Evolutionary conservation across 1,140 invertebrate species (phyloP).

Genomic region (Anagrus nilaparvatae): DNA sequence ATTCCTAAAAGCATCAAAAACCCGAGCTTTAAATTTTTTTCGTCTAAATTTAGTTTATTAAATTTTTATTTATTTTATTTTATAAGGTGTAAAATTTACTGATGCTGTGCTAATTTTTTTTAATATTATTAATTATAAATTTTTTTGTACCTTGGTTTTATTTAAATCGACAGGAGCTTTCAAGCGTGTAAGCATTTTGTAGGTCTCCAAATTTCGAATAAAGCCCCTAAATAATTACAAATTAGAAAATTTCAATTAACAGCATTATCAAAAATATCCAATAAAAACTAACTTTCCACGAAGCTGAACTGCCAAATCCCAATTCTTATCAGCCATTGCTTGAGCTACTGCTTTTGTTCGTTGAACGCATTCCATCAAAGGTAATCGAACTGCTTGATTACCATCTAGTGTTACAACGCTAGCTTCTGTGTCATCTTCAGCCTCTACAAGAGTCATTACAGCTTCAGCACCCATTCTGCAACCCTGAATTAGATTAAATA

Average conservation of each 20-base stretch:
- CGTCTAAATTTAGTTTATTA: no score
- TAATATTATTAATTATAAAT: no score
- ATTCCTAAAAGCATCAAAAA: no score
- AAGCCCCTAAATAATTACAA: conserved; percentile 56
- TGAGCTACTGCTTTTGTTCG: conserved; percentile 87
- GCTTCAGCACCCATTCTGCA: conserved; percentile 99
- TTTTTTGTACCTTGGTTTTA: conserved; percentile 30
- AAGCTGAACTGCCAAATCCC: conserved; percentile 86
- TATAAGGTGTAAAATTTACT: no score
- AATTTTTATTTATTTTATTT: no score
- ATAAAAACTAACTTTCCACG: conserved; percentile 67
- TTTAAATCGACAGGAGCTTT: conserved; percentile 64
- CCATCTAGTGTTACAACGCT: conserved; percentile 97
- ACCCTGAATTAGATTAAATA: conserved; percentile 52
- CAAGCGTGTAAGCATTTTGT: conserved; percentile 91
- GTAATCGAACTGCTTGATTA: conserved; percentile 93
- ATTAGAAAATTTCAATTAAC: no score
- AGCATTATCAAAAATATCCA: not conserved
- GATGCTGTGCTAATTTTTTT: no score
- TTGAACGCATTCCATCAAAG: conserved; percentile 96
- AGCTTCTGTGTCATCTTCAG: conserved; percentile 79
- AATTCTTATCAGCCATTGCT: conserved; percentile 86
- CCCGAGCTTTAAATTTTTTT: no score
- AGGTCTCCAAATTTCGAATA: conserved; percentile 89
- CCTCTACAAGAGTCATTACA: conserved; percentile 95